Percentiles rank a stretch among this genome's conserved stretches.
Evolutionary conservation across 1,140 invertebrate species (phyloP).

Genomic region (Zaprionus ornatus): DNA sequence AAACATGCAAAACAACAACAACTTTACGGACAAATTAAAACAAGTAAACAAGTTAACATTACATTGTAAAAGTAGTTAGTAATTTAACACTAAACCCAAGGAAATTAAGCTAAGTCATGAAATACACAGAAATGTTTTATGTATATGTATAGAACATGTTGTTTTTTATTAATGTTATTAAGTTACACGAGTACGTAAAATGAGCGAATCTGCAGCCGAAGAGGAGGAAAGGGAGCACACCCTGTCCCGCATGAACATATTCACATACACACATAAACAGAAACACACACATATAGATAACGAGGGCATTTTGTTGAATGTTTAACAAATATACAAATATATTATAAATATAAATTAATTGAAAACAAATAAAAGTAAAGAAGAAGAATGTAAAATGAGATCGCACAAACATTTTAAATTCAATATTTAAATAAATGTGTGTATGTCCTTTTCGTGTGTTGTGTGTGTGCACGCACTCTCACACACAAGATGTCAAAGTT

Average conservation of each 20-base stretch:
- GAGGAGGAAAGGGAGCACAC: conserved; percentile 7
- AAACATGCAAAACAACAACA: conserved; percentile 62
- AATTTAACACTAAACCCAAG: conserved; percentile 76
- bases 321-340: conserved; percentile 48
- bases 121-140: conserved; percentile 57
- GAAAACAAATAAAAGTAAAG: conserved; percentile 19
- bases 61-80: conserved; percentile 84
- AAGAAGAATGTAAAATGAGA: conserved; percentile 31
- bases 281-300: conserved; percentile 43
- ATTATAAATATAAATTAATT: conserved; percentile 1
- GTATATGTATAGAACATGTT: conserved; percentile 65
- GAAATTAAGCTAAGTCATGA: conserved; percentile 30
- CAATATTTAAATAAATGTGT: conserved; percentile 35
- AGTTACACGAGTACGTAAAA: conserved; percentile 63
- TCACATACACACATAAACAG: conserved; percentile 27
- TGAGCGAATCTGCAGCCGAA: conserved; percentile 13
- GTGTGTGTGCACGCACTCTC: not conserved
- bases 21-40: conserved; percentile 83
- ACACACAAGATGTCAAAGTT: conserved; percentile 25
- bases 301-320: conserved; percentile 66
- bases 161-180: conserved; percentile 78
- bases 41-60: conserved; percentile 84
- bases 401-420: conserved; percentile 31
- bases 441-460: conserved; percentile 18
- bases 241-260: conserved; percentile 13